Evolutionary conservation across 2,113 vertebrate species (phyloP), one percentile per base, ranked within the genome.

Genomic region (Pseudorhombus dupliciocellatus): DNA sequence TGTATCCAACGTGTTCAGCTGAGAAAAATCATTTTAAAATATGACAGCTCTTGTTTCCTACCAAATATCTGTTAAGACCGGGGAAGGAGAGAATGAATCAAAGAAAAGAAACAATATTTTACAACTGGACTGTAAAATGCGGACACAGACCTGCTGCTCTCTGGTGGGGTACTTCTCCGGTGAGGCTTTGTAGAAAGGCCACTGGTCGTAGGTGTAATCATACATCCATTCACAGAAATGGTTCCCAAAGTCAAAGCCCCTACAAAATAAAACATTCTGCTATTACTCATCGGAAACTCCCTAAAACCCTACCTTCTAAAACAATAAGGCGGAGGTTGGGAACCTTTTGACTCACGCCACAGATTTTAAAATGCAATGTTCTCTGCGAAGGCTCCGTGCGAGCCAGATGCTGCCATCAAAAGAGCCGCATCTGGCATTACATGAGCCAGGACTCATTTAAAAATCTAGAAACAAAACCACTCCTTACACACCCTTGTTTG

Each of bases 191-290:
- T 88, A 94, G 84, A 95, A 94, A 2, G 95, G 95, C 94, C 93
- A 95, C 84, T 96, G 87, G 21, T 93, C 83, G 0, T 96, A 93
- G 0, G 95, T 95, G 77, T 98, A 98, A 83, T 96, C 92, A 57
- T 97, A 98, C 31, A 93, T 90, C 97, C 97, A 98, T 76, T 98
- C 97, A 22, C 96, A 97, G 87, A 98, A 98, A 82, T 96, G 95
- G 87, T 98, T 98, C 3, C 95, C 95, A 7, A 98, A 95, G 85
- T 98, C 97, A 54, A 98, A 98, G 20, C 97, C 97, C 86, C 96
- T 98, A 84, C 2, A 82, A 11, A 57, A 34, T 63, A 61, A 1
- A 58, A 26, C 28, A 62, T 2, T 8, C 48, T 24, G 26, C 21
- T 3, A 26, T 64, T 8, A 21, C 2, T 37, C 18, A 59, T 52